Evolutionary conservation across 2,797 vertebrate genomes (phyloP), one percentile per base, ranked within the genome.

Genomic region (Florisuga fusca): DNA sequence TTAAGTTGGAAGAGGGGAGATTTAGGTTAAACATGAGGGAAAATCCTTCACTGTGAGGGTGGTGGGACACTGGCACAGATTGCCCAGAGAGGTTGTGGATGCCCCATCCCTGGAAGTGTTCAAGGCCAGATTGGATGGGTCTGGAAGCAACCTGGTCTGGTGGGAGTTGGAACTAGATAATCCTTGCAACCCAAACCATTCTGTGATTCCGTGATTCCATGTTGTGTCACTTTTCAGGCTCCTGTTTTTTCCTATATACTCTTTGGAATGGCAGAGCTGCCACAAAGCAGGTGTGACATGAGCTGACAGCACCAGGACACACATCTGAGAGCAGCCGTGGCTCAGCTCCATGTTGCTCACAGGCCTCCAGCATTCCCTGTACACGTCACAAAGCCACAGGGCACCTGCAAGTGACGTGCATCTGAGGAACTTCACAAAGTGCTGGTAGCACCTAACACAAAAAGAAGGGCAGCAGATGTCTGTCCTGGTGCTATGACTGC

Each of bases 401-500:
- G 22, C 1, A 3, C 46, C 50, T 0, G 0, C 66, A 67, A 62
- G 82, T 75, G 90, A 87, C 87, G 25, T 23, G 15, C 85, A 79
- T 81, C 74, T 87, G 19, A 2, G 79, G 81, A 90, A 92, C 82
- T 50, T 81, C 93, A 82, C 26, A 26, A 73, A 87, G 93, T 2
- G 1, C 69, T 67, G 23, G 11, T 46, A 64, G 43, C 17, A 26
- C 59, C 20, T 38, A 63, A 29, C 31, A 50, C 81, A 89, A 77
- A 71, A 93, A 89, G 38, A 76, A 67, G 50, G 68, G 71, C 85
- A 95, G 90, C 88, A 96, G 90, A 90, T 78, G 48, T 86, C 90
- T 8, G 2, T 57, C 10, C 34, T 59, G 19, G 16, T 59, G 71
- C 87, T 36, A 15, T 67, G 91, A 88, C 33, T 73, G 64, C 94